These are phyloP conservation scores for Erannis defoliaria DNA, from an alignment of 2,888 invertebrate species.

Conservation along the genomic window DNA sequence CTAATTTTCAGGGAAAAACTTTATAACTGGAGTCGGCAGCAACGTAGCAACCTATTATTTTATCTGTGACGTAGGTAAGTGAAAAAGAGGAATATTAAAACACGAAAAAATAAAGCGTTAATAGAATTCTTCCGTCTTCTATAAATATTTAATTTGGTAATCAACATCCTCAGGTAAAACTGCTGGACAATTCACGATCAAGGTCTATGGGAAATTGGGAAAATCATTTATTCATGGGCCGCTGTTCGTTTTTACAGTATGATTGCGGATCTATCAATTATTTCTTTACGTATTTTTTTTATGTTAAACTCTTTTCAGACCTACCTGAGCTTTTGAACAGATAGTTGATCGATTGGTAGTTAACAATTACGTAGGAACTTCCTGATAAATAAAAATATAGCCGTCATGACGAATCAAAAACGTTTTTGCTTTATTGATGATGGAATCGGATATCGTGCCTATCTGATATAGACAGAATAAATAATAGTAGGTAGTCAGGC, in stretches of 20 bases:
- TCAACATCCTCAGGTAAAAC: constrained; percentile 19
- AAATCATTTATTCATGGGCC: constrained; percentile 34
- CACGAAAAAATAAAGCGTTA: not conserved
- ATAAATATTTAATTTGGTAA: constrained; percentile 27
- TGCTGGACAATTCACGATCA: constrained; percentile 29
- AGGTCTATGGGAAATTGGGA: constrained; percentile 29
- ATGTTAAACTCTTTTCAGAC: too few relatives aligned
- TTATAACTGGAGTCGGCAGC: not conserved
- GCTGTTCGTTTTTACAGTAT: constrained; percentile 21
- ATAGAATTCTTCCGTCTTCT: constrained; percentile 4
- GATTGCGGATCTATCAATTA: constrained; percentile 16
- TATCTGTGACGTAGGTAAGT: not conserved
- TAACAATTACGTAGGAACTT: not conserved
- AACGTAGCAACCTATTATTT: too few relatives aligned
- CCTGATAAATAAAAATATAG: not conserved
- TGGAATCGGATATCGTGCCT: too few relatives aligned
- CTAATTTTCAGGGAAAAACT: not conserved
- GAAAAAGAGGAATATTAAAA: not conserved
- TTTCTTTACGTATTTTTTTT: constrained; percentile 12
- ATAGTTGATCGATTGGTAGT: not conserved
- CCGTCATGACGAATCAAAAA: not conserved
- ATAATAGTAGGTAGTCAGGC: too few relatives aligned
- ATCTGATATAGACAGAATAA: too few relatives aligned
- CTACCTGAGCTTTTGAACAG: too few relatives aligned
- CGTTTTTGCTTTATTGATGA: constrained; percentile 4